Base-by-base conservation (phyloP, 2,888 invertebrate species). In the Amiota mariae region DNA sequence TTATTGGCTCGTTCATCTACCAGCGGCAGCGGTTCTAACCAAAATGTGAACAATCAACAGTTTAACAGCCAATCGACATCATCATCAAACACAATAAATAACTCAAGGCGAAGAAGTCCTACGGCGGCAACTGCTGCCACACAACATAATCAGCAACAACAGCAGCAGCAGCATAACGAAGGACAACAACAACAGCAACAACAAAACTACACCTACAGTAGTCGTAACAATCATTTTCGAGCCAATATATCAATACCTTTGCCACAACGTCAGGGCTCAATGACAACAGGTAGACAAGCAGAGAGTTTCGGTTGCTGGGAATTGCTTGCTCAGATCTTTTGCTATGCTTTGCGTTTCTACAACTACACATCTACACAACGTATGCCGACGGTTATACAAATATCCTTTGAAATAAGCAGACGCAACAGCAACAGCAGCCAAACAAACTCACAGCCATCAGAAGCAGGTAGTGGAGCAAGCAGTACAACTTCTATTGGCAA, bases 231-330 rank as follows among this genome's bases (percentile, higher is more conserved):
- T 61, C 81, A 84, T 18, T 86, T 87, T 75, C 81, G 87, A 56
- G 88, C 88, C 76, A 88, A 84, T 59, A 84, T 89, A n/a, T 87
- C 87, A 24, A 85, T 89, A 78, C 87, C 89, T 10, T 67, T 89
- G 73, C 80, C 84, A 8, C 75, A 82, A 4, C 79, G 82, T 8
- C 87, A 86, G 72, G 80, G 85, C 47, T 81, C 78, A 73, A 80
- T 83, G 83, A 77, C 79, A 61, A 76, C 67, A 68, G 63, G 72
- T 24, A 2, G 10, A 49, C 72, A 76, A 46, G 71, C 78, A 46
- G 71, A 81, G 3, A 82, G 82, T 77, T 80, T 85, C 9, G 87
- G 87, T n/a, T 89, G 88, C 79, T 89, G 89, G 89, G 88, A 89
- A 72, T 79, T 89, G 3, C 74, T 89, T 73, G 87, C 88, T 3